Percentiles rank a stretch among this genome's conserved stretches.
phyloP scores from a whole-genome alignment of 2,797 vertebrate genomes.

The Sparidentex hasta region DNA sequence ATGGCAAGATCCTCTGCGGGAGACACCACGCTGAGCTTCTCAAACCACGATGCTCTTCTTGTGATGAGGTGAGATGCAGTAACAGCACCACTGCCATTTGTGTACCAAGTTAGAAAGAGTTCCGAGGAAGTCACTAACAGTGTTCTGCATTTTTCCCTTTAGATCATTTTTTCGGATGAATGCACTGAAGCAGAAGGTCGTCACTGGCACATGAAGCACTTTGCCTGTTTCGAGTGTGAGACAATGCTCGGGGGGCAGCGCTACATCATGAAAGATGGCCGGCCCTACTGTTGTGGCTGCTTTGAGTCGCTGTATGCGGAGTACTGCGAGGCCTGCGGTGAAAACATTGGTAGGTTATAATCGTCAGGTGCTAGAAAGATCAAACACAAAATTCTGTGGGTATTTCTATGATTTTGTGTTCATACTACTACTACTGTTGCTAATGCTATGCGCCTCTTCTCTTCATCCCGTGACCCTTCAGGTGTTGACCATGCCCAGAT shows the following conservation, averaged over 20 bases:
- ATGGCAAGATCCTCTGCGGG: conserved; percentile 95
- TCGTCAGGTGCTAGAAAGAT: background rate
- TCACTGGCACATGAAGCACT: conserved; percentile 99
- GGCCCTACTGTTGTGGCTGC: conserved; percentile 94
- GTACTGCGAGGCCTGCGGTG: conserved; percentile 96
- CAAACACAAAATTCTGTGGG: background rate
- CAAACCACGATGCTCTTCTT: conserved; percentile 97
- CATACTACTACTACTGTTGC: background rate
- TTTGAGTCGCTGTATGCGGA: conserved; percentile 96
- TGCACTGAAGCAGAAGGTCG: conserved; percentile 97
- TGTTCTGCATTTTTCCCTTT: conserved; percentile 5
- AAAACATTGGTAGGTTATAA: conserved; percentile 91
- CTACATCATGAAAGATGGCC: conserved; percentile 98
- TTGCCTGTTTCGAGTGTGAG: conserved; percentile 96
- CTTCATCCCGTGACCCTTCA: conserved; percentile 55
- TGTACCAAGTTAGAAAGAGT: background rate
- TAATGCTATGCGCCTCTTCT: background rate
- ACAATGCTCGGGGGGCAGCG: conserved; percentile 94
- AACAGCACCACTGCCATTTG: background rate
- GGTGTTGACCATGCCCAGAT: conserved; percentile 98
- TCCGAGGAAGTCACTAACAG: conserved; percentile 2
- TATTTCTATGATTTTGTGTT: background rate
- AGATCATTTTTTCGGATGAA: conserved; percentile 98
- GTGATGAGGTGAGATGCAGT: conserved; percentile 80
- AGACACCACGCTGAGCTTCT: conserved; percentile 96